These are phyloP conservation scores for Axinella damicornis DNA, from an alignment of 37 sponge, comb jelly and placozoan species.

Conservation along the genomic window DNA sequence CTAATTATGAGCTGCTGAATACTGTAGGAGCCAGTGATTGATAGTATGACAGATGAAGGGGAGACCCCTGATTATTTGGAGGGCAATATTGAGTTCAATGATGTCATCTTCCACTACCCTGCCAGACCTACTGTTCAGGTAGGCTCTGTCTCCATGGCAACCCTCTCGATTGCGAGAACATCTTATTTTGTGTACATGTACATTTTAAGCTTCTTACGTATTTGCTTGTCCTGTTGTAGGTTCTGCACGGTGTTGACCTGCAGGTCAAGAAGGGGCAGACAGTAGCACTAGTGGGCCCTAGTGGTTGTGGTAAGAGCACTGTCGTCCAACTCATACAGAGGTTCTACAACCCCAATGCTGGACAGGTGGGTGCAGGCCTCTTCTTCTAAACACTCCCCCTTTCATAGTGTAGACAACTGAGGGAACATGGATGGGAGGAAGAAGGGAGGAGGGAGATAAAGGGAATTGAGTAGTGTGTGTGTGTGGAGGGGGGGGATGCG, in stretches of 20 bases:
- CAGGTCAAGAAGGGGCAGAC: conserved; percentile 78
- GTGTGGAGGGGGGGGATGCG: too few relatives aligned
- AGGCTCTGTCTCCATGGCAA: too few relatives aligned
- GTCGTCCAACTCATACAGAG: conserved; percentile 85
- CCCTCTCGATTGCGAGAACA: too few relatives aligned
- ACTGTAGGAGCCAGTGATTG: conserved; percentile 78
- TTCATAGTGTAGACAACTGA: too few relatives aligned
- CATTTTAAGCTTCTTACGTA: too few relatives aligned
- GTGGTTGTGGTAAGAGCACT: conserved; percentile 98
- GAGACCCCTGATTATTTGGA: conserved; percentile 51
- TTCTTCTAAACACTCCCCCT: too few relatives aligned
- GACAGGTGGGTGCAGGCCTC: conserved; percentile 53
- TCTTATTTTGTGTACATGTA: too few relatives aligned
- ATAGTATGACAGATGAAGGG: conserved; percentile 63
- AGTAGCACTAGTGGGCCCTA: conserved; percentile 91
- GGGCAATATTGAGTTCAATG: conserved; percentile 80
- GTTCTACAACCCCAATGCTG: conserved; percentile 84
- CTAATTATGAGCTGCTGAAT: not conserved
- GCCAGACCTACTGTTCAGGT: conserved; percentile 82
- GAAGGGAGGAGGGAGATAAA: too few relatives aligned
- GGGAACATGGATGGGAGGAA: too few relatives aligned
- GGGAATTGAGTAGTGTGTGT: too few relatives aligned
- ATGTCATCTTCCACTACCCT: conserved; percentile 88
- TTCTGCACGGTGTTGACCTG: conserved; percentile 74
- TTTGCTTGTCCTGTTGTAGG: conserved; percentile 10